Conservation (phyloP, 30 jellyfish, hydroid and myxozoan genomes). For the Hydractinia echinata region DNA sequence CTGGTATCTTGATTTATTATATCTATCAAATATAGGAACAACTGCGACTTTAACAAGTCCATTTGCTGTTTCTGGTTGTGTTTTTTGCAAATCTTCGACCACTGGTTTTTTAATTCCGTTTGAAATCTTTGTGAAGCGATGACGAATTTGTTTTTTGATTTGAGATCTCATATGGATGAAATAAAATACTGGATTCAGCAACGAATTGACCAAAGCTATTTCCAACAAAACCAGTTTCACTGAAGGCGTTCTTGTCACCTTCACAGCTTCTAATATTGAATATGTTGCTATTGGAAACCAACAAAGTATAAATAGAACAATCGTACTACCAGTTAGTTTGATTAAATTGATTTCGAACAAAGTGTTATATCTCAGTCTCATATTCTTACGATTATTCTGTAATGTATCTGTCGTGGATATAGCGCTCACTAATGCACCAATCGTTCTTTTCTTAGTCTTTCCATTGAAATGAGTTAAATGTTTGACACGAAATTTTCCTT, state of each 20-base stretch:
- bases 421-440: background rate
- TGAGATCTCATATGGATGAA: constrained; percentile 4
- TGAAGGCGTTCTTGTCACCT: background rate
- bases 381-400: background rate
- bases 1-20: too few species aligned
- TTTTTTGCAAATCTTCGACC: background rate
- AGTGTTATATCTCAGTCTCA: background rate
- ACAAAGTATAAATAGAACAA: background rate
- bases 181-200: background rate
- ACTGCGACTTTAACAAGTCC: too few species aligned
- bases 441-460: background rate
- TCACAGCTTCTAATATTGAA: background rate
- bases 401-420: background rate
- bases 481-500: background rate
- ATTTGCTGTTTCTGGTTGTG: too few species aligned
- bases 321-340: constrained; percentile 10
- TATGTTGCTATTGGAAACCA: constrained; percentile 6
- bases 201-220: background rate
- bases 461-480: background rate
- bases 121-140: background rate
- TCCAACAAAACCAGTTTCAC: background rate
- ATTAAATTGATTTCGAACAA: constrained; percentile 1
- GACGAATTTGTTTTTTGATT: background rate
- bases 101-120: background rate
- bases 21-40: too few species aligned